phyloP scores from a whole-genome alignment of 2,113 vertebrate species.

The Sula dactylatra region DNA sequence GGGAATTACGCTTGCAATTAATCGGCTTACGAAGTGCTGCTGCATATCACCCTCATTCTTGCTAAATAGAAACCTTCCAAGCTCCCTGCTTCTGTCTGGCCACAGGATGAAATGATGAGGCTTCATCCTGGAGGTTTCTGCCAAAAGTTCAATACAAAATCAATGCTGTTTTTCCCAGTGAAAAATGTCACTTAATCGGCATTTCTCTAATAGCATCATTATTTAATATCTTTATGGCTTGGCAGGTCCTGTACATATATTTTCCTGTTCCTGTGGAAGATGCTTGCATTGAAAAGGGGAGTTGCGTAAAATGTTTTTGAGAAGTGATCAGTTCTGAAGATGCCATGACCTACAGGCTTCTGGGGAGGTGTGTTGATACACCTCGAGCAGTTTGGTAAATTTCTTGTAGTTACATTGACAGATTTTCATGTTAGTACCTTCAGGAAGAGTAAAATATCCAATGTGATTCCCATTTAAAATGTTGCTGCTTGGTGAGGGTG shows the following conservation, averaged over 20 bases:
- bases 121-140: not conserved
- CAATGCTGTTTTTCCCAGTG: not conserved
- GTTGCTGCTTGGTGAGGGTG: not conserved
- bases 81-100: not conserved
- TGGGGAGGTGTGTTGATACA: not conserved
- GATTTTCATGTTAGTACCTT: not conserved
- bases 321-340: not conserved
- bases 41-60: not conserved
- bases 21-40: not conserved
- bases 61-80: not conserved
- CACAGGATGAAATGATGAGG: not conserved
- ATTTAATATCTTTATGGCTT: not conserved
- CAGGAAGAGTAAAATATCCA: not conserved
- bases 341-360: not conserved
- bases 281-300: not conserved
- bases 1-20: not conserved
- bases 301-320: not conserved
- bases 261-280: not conserved
- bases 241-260: not conserved
- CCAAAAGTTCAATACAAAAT: not conserved
- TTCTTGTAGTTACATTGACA: not conserved
- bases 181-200: not conserved
- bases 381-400: not conserved
- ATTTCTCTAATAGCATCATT: not conserved
- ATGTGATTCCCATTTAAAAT: accelerated